A percentile compares a stretch with the other conserved stretches of the same genome.
phyloP scores from a whole-genome alignment of 2,797 vertebrate species.

The Uromys caudimaculatus region DNA sequence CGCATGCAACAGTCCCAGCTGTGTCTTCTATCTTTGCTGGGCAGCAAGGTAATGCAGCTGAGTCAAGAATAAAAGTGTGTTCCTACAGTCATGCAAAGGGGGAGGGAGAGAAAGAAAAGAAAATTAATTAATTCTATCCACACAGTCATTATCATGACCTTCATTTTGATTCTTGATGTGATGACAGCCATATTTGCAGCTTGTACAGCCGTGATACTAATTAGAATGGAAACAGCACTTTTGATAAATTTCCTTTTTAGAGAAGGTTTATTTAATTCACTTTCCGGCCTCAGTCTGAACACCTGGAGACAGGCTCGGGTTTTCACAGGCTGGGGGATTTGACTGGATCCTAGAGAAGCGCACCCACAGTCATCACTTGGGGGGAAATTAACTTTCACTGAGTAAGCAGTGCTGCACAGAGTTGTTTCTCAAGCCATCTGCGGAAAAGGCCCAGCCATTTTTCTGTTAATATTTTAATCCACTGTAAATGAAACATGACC shows the following conservation, averaged over 20 bases:
- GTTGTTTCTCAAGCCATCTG: not conserved
- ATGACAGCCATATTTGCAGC: constrained; percentile 73
- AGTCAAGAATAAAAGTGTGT: constrained; percentile 29
- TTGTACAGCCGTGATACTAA: constrained; percentile 61
- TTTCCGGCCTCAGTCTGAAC: constrained; percentile 20
- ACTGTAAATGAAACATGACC: not conserved
- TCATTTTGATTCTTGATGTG: constrained; percentile 68
- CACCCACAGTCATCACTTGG: not conserved
- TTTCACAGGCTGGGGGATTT: constrained; percentile 10
- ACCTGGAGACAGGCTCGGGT: not conserved
- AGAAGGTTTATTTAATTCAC: constrained; percentile 58
- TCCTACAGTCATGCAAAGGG: not conserved
- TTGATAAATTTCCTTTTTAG: constrained; percentile 62
- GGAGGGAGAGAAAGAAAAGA: not conserved
- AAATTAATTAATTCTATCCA: constrained; percentile 64
- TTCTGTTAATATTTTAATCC: constrained; percentile 13
- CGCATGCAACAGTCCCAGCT: not conserved
- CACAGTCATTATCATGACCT: constrained; percentile 60
- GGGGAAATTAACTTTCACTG: constrained; percentile 44
- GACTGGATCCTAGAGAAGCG: not conserved
- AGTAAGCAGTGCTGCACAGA: not conserved
- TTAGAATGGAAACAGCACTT: constrained; percentile 69
- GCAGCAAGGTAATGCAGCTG: not conserved
- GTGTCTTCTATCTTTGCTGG: constrained; percentile 5
- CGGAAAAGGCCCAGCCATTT: not conserved